phyloP scores from a whole-genome alignment of 2,888 invertebrate species.

The Lasioglossum leucozonium region DNA sequence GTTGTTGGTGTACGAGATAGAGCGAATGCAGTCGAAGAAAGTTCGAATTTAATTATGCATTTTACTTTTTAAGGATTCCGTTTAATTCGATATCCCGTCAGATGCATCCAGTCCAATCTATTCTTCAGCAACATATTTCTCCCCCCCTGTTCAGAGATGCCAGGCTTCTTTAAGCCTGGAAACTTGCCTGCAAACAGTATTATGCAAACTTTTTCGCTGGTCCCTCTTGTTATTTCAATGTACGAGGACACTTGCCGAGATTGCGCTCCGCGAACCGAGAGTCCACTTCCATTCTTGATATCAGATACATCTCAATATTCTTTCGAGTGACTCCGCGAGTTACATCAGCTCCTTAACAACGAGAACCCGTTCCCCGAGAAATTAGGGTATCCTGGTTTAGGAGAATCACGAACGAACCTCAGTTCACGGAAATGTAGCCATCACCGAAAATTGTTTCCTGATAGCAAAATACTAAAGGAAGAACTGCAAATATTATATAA shows the following conservation, averaged over 20 bases:
- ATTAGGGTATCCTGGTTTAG: background rate
- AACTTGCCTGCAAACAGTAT: background rate
- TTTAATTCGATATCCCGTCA: background rate
- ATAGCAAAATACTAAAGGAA: background rate
- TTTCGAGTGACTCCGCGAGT: background rate
- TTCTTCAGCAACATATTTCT: background rate
- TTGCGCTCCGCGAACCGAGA: background rate
- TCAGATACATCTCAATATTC: conserved; percentile 28
- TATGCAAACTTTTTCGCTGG: conserved; percentile 16
- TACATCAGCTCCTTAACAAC: background rate
- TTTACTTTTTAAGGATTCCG: background rate
- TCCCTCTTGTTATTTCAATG: conserved; percentile 29
- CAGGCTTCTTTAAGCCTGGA: background rate
- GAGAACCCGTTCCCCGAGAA: background rate
- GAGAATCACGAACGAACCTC: background rate
- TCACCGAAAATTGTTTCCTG: background rate
- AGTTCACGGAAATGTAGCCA: background rate
- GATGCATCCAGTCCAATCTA: background rate
- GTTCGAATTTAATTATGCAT: background rate
- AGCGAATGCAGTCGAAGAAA: background rate
- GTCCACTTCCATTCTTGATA: conserved; percentile 19
- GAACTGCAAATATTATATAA: background rate
- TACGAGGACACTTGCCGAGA: conserved; percentile 10
- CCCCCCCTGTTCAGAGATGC: background rate
- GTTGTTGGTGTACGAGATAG: background rate